Conservation (phyloP, 2,888 invertebrate species). For the Ormyrus pomaceus region DNA sequence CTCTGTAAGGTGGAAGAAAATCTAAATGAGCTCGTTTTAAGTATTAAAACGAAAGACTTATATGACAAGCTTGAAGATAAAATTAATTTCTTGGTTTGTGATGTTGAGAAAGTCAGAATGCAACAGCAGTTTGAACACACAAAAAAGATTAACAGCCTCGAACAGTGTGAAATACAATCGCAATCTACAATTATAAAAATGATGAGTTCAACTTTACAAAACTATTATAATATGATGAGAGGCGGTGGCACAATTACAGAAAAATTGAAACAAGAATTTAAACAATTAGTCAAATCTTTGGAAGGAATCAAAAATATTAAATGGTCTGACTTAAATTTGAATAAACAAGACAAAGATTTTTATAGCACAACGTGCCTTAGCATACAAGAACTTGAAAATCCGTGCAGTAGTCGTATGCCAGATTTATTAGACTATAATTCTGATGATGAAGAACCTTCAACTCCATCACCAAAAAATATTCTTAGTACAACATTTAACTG, state of each 20-base stretch:
- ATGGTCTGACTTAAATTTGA: slow-evolving; percentile 78
- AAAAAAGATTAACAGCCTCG: slow-evolving; percentile 75
- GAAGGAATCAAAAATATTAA: slow-evolving; percentile 80
- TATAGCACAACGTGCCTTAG: slow-evolving; percentile 67
- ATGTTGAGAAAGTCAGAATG: slow-evolving; percentile 66
- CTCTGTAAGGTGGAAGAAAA: slow-evolving; percentile 65
- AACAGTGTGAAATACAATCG: slow-evolving; percentile 78
- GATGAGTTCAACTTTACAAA: slow-evolving; percentile 78
- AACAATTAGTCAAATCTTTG: slow-evolving; percentile 79
- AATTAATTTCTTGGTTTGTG: slow-evolving; percentile 59
- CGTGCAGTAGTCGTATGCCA: slow-evolving; percentile 63
- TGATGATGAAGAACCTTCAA: slow-evolving; percentile 53
- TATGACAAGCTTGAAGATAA: slow-evolving; percentile 61
- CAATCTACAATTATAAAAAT: slow-evolving; percentile 77
- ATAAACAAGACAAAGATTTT: slow-evolving; percentile 67
- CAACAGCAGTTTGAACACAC: slow-evolving; percentile 74
- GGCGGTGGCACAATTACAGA: slow-evolving; percentile 80
- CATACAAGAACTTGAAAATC: slow-evolving; percentile 63
- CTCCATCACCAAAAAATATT: slow-evolving; percentile 20
- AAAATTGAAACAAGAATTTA: slow-evolving; percentile 78
- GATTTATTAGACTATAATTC: slow-evolving; percentile 49
- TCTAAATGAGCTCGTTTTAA: slow-evolving; percentile 59
- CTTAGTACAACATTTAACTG: slow-evolving; percentile 40
- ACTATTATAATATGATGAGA: slow-evolving; percentile 79
- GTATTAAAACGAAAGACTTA: slow-evolving; percentile 63